A percentile compares a stretch with the other conserved stretches of the same genome.
Evolutionary conservation across 2,888 invertebrate genomes (phyloP).

Genomic region (Andrena haemorrhoa): DNA sequence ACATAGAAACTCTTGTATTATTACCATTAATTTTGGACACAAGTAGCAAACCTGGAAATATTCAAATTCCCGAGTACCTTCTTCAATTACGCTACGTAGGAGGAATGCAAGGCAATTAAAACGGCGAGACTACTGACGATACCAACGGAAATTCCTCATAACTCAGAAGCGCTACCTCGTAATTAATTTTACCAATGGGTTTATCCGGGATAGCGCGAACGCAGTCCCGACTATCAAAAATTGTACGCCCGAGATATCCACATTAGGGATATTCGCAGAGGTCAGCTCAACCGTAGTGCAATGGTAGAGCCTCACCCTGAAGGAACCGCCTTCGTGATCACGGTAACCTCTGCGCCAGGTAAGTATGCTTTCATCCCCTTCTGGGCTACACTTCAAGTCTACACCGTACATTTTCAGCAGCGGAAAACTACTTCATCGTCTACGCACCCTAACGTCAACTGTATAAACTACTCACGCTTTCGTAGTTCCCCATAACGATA

Average conservation of each 20-base stretch:
- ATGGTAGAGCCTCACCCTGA: constrained; percentile 86
- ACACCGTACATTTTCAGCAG: background rate
- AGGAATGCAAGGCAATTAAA: too few relatives aligned
- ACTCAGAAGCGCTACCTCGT: background rate
- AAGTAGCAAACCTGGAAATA: too few relatives aligned
- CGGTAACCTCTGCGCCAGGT: constrained; percentile 87
- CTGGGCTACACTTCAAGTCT: constrained; percentile 26
- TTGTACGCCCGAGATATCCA: constrained; percentile 82
- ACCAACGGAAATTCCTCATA: background rate
- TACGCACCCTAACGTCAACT: constrained; percentile 52
- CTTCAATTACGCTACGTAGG: too few relatives aligned
- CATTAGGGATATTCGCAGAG: constrained; percentile 85
- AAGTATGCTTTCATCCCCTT: constrained; percentile 80
- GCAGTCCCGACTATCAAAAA: constrained; percentile 81
- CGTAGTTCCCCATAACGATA: too few relatives aligned
- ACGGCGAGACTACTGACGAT: too few relatives aligned
- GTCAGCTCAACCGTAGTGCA: constrained; percentile 87
- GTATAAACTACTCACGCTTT: constrained; percentile 35
- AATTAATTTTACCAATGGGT: constrained; percentile 32
- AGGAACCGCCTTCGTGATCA: constrained; percentile 85
- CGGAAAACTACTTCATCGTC: constrained; percentile 22
- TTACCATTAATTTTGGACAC: too few relatives aligned
- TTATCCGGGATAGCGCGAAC: constrained; percentile 83
- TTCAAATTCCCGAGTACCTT: too few relatives aligned
- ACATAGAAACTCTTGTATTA: too few relatives aligned